These are phyloP conservation scores for Parnassius glacialis DNA, from an alignment of 2,888 invertebrate genomes.

Conservation along the genomic window DNA sequence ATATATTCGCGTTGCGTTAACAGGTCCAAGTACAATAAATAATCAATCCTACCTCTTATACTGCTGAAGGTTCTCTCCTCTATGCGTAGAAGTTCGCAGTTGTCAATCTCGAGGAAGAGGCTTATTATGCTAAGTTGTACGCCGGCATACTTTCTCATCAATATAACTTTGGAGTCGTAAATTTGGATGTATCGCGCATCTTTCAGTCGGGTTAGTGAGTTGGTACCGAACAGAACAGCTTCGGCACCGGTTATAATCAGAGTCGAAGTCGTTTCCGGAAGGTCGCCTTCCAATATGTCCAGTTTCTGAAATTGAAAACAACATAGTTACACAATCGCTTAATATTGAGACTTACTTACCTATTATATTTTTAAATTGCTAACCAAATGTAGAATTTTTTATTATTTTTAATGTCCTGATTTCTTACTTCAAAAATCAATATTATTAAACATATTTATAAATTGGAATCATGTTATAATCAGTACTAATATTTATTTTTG, in stretches of 20 bases:
- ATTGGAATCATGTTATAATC: too few relatives aligned
- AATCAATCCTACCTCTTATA: slow-evolving; percentile 68
- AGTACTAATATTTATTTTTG: too few relatives aligned
- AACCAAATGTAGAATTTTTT: too few relatives aligned
- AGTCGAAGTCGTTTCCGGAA: slow-evolving; percentile 81
- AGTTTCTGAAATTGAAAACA: slow-evolving; percentile 64
- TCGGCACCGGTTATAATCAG: slow-evolving; percentile 80
- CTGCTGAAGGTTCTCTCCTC: slow-evolving; percentile 84
- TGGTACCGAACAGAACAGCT: slow-evolving; percentile 75
- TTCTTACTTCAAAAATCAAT: too few relatives aligned
- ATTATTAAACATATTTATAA: too few relatives aligned
- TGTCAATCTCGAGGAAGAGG: slow-evolving; percentile 81
- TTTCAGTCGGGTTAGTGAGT: slow-evolving; percentile 78
- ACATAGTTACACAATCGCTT: neutral
- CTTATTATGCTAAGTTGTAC: slow-evolving; percentile 81
- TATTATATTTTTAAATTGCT: too few relatives aligned
- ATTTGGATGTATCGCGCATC: slow-evolving; percentile 80
- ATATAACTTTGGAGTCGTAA: slow-evolving; percentile 72
- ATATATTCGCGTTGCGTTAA: slow-evolving; percentile 5
- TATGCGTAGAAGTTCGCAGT: slow-evolving; percentile 81
- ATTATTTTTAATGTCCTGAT: too few relatives aligned
- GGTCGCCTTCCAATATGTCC: slow-evolving; percentile 68
- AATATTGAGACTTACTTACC: too few relatives aligned
- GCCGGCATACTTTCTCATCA: slow-evolving; percentile 82
- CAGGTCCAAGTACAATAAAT: neutral